Base-by-base conservation (phyloP, 2,113 vertebrate genomes). In the Ctenodactylus gundi region DNA sequence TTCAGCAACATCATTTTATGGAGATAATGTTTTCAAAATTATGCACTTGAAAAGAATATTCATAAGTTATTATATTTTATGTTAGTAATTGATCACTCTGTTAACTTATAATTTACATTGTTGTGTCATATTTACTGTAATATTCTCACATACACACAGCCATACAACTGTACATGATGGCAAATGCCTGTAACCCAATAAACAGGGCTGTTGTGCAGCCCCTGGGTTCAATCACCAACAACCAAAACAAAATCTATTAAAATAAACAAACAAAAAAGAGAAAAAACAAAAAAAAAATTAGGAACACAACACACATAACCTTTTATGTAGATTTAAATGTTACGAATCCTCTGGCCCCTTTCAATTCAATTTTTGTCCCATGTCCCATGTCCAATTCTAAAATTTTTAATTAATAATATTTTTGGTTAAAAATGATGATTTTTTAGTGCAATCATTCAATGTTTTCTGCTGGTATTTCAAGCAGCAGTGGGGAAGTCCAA, bases 391-490 rank as follows among this genome's bases (percentile, higher is more conserved):
- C 7, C 5, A 65, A 75, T 91, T 14, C 34, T 1, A 62, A 67
- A 64, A 83, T 60, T 36, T 34, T 70, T 64, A 88, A 82, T 64
- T 29, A 93, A 93, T 65, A 94, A 49, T 39, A 55, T 58, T 93
- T 83, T 18, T 77, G 72, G 12, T 81, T 85, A 84, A 31, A 77
- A 64, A 83, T 44, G 12, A 57, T 75, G 15, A 77, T 53, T 23
- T 85, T 62, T 58, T 67, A 94, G 23, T 86, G n/a, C n/a, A 89
- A 84, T 78, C 14, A 53, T 84, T 92, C 62, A 6, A 62, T 12
- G 88, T 53, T 85, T 94, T 85, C 80, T 78, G 62, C 21, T 97
- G 85, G 25, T 81, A 82, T 94, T 96, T 96, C 29, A 95, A 81
- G 64, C 15, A 25, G 46, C 39, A 85, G 36, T 87, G 55, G 75